A percentile compares a stretch with the other conserved stretches of the same genome.
These are phyloP conservation scores for Agrotis ipsilon DNA, from an alignment of 2,888 invertebrate genomes.

Conservation along the genomic window DNA sequence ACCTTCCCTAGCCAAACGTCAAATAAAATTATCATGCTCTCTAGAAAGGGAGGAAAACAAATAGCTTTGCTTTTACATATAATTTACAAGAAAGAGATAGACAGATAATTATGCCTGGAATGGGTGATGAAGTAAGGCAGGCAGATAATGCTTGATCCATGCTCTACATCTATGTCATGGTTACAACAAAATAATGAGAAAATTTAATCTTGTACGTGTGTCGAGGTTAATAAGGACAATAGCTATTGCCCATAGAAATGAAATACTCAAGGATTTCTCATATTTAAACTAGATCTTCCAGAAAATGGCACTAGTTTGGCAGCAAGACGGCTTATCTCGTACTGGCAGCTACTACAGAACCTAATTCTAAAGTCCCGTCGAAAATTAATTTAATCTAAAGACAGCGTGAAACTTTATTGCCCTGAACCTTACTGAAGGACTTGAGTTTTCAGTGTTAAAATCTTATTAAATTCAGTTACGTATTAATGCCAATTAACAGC, in stretches of 20 bases:
- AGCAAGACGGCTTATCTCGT: slow-evolving; percentile 19
- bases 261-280: slow-evolving; percentile 6
- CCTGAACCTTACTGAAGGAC: slow-evolving; percentile 16
- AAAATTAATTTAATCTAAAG: slow-evolving; percentile 51
- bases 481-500: slow-evolving; percentile 23
- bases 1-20: too few species aligned
- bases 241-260: slow-evolving; percentile 1
- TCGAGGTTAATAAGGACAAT: slow-evolving; percentile 24
- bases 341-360: slow-evolving; percentile 21
- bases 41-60: too few species aligned
- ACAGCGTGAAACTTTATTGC: slow-evolving; percentile 34
- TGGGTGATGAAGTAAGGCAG: too few species aligned
- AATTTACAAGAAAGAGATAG: too few species aligned
- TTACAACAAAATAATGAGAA: not conserved
- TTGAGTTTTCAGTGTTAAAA: slow-evolving; percentile 30
- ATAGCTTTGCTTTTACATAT: too few species aligned
- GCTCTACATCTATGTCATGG: too few species aligned
- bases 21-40: too few species aligned
- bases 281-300: not conserved
- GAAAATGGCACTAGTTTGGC: slow-evolving; percentile 8
- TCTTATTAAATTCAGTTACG: slow-evolving; percentile 21
- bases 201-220: slow-evolving; percentile 23
- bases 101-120: too few species aligned
- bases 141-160: too few species aligned
- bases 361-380: slow-evolving; percentile 40